Percentiles rank a stretch among this genome's conserved stretches.
Conservation (phyloP, 2,113 vertebrate genomes). For the Eudyptes chrysolophus region DNA sequence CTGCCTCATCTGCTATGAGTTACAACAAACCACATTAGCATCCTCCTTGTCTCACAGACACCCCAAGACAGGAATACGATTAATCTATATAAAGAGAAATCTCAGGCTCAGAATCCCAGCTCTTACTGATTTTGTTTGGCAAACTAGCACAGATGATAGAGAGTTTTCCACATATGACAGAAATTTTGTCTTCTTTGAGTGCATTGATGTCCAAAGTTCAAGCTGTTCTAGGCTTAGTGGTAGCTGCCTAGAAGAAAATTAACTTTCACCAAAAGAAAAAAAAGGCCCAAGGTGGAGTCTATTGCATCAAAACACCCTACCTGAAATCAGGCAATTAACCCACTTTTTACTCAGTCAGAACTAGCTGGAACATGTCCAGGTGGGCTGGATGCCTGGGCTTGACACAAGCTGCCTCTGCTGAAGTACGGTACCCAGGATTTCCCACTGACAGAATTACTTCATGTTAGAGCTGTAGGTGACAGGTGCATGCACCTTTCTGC, state of each 20-base stretch:
- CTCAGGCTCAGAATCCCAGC: background rate
- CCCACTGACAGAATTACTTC: background rate
- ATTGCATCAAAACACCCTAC: background rate
- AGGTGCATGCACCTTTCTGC: fast-evolving
- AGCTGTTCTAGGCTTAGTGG: background rate
- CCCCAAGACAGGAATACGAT: background rate
- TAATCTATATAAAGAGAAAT: background rate
- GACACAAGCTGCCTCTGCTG: background rate
- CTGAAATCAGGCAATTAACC: background rate
- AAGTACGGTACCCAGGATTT: background rate
- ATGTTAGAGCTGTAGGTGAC: background rate
- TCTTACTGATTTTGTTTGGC: background rate
- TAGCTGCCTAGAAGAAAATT: background rate
- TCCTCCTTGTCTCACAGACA: background rate
- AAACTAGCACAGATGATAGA: background rate
- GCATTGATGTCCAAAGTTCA: background rate
- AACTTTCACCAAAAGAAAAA: background rate
- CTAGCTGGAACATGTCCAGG: background rate
- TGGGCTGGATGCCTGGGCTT: background rate
- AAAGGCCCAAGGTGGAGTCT: background rate
- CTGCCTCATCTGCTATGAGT: background rate
- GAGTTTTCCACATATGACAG: background rate
- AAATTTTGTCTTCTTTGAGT: background rate
- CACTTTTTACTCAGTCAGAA: background rate
- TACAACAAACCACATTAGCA: background rate